Evolutionary conservation across 2,797 vertebrate species (phyloP).

Genomic region (Muraenolepis orangiensis): DNA sequence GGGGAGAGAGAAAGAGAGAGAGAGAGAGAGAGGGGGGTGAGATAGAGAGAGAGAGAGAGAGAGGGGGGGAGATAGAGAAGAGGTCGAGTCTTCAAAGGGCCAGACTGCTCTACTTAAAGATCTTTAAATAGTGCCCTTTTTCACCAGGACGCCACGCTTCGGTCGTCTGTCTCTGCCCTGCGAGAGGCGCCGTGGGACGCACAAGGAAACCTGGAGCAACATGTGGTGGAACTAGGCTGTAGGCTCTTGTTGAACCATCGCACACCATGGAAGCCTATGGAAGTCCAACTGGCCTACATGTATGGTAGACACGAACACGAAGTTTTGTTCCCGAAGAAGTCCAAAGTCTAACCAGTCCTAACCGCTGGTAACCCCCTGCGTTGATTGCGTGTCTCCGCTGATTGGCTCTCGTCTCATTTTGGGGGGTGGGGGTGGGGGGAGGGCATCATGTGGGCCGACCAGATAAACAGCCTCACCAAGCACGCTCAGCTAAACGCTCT

Average conservation of each 20-base stretch:
- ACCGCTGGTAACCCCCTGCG: too few species aligned
- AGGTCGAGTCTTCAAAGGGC: slow-evolving; percentile 66
- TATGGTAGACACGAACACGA: too few species aligned
- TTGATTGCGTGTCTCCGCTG: slow-evolving; percentile 31
- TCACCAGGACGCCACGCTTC: slow-evolving; percentile 49
- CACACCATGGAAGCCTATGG: too few species aligned
- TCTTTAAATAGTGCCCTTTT: slow-evolving; percentile 73
- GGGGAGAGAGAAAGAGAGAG: slow-evolving; percentile 11
- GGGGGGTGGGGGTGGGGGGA: slow-evolving; percentile 34
- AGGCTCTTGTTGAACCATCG: too few species aligned
- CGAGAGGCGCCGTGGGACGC: slow-evolving; percentile 36
- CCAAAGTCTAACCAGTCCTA: too few species aligned
- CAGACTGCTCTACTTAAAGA: slow-evolving; percentile 70
- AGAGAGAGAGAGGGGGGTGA: neutral
- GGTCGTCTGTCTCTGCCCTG: slow-evolving; percentile 56
- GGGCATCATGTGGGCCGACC: slow-evolving; percentile 41
- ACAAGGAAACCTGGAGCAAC: slow-evolving; percentile 22
- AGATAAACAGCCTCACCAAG: neutral
- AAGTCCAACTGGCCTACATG: too few species aligned
- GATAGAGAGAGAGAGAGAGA: neutral
- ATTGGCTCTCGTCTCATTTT: slow-evolving; percentile 60
- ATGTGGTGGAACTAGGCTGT: slow-evolving; percentile 48
- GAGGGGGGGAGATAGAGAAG: slow-evolving; percentile 20
- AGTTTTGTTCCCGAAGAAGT: too few species aligned
- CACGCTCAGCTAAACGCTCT: slow-evolving; percentile 56